Percentiles rank a stretch among this genome's conserved stretches.
phyloP scores from a whole-genome alignment of 2,113 vertebrate species.

The Thunnus thynnus region DNA sequence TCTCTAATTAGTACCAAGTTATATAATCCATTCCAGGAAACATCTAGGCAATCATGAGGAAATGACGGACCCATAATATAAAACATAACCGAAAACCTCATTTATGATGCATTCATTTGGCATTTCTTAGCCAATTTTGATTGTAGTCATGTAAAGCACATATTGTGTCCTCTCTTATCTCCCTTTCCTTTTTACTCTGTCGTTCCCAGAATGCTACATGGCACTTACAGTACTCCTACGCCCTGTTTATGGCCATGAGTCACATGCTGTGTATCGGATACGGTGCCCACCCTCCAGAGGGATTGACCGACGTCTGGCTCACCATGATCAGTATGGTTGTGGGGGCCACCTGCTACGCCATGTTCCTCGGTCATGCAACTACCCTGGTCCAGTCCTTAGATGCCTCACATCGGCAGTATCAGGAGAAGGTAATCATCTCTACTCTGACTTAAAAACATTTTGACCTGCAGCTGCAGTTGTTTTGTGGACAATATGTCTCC shows the following conservation, averaged over 20 bases:
- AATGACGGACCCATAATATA: too few relatives aligned
- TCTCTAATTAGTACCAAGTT: not conserved
- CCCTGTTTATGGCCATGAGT: constrained; percentile 91
- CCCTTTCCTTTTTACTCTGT: not conserved
- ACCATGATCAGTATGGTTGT: constrained; percentile 99
- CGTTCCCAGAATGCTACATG: constrained; percentile 93
- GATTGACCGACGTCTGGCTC: constrained; percentile 95
- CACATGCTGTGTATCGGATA: constrained; percentile 90
- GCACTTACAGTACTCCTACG: constrained; percentile 97
- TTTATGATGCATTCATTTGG: not conserved
- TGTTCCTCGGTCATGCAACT: constrained; percentile 97
- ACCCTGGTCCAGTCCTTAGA: constrained; percentile 97
- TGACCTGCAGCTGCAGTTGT: not conserved
- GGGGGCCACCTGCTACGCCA: constrained; percentile 90
- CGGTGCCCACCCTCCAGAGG: constrained; percentile 92
- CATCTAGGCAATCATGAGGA: not conserved
- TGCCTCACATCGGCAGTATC: constrained; percentile 94
- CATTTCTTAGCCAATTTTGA: not conserved
- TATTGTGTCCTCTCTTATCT: not conserved
- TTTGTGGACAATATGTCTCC: constrained; percentile 31
- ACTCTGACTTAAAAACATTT: constrained; percentile 8
- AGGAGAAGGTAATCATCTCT: constrained; percentile 92
- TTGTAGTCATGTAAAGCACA: not conserved
- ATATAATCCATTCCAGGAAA: not conserved
- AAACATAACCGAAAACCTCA: too few relatives aligned